Evolutionary conservation across 2,797 vertebrate genomes (phyloP).

Genomic region (Tenualosa thibaudeaui): DNA sequence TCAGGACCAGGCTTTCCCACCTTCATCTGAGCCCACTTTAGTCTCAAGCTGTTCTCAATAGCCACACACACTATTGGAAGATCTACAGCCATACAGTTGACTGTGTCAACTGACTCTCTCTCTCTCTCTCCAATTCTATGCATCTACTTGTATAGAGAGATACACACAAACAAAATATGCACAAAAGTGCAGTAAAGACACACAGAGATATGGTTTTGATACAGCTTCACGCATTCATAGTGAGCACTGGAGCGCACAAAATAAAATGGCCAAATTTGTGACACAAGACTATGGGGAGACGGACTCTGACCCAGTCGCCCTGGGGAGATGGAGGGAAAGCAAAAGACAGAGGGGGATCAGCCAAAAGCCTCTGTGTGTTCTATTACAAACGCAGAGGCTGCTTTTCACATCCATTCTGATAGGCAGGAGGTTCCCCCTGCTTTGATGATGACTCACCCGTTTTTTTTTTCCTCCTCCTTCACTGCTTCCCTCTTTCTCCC

Average conservation of each 20-base stretch:
- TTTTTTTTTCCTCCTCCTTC: not conserved
- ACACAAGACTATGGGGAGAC: slow-evolving; percentile 58
- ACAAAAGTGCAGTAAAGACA: not conserved
- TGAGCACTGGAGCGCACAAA: slow-evolving; percentile 45
- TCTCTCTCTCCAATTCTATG: not conserved
- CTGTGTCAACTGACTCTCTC: not conserved
- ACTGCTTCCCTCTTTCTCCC: not conserved
- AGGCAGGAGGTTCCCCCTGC: slow-evolving; percentile 45
- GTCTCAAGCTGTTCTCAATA: slow-evolving; percentile 45
- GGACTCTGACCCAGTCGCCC: slow-evolving; percentile 59
- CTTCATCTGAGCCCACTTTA: slow-evolving; percentile 55
- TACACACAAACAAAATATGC: not conserved
- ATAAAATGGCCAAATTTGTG: slow-evolving; percentile 56
- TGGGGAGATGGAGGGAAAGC: slow-evolving; percentile 61
- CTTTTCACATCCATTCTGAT: slow-evolving; percentile 61
- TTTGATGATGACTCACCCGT: slow-evolving; percentile 27
- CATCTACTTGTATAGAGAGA: not conserved
- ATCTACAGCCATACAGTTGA: not conserved
- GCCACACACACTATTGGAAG: slow-evolving; percentile 31
- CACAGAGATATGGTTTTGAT: not conserved
- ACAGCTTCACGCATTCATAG: not conserved
- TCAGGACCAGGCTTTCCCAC: not conserved
- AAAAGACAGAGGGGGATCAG: slow-evolving; percentile 51
- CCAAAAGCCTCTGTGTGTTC: slow-evolving; percentile 68
- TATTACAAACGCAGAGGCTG: slow-evolving; percentile 58